These are phyloP conservation scores for Octodon degus DNA, from an alignment of 2,113 vertebrate genomes.

Conservation along the genomic window DNA sequence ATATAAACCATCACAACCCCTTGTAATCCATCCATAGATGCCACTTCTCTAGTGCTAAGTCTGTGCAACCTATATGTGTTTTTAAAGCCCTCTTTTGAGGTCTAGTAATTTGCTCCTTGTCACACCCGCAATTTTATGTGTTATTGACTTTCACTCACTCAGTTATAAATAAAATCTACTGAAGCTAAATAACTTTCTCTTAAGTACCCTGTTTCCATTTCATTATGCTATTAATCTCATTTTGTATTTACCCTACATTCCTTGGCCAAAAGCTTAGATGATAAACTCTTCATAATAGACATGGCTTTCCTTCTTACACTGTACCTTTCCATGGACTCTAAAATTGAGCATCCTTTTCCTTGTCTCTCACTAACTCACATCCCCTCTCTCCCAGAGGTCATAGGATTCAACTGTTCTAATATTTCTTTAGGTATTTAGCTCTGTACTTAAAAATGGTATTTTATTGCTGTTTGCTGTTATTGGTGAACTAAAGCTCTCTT, in stretches of 20 bases:
- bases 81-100: neutral
- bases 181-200: constrained; percentile 25
- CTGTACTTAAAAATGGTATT: neutral
- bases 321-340: neutral
- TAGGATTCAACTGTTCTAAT: neutral
- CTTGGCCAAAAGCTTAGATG: neutral
- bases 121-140: neutral
- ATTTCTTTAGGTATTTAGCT: constrained; percentile 1
- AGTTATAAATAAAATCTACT: constrained; percentile 58
- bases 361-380: neutral
- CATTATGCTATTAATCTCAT: constrained; percentile 33
- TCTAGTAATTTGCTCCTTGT: constrained; percentile 22
- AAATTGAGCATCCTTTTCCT: neutral
- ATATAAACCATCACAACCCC: neutral
- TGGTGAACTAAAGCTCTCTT: neutral
- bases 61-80: neutral
- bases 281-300: neutral
- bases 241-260: neutral
- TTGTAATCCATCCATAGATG: neutral
- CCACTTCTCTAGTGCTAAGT: neutral
- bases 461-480: neutral
- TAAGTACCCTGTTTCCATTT: constrained; percentile 25
- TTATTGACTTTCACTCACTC: constrained; percentile 35
- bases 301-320: neutral
- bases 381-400: neutral